Percentiles rank a stretch among this genome's conserved stretches.
Conservation (phyloP, 2,113 vertebrate species). For the Physeter macrocephalus region DNA sequence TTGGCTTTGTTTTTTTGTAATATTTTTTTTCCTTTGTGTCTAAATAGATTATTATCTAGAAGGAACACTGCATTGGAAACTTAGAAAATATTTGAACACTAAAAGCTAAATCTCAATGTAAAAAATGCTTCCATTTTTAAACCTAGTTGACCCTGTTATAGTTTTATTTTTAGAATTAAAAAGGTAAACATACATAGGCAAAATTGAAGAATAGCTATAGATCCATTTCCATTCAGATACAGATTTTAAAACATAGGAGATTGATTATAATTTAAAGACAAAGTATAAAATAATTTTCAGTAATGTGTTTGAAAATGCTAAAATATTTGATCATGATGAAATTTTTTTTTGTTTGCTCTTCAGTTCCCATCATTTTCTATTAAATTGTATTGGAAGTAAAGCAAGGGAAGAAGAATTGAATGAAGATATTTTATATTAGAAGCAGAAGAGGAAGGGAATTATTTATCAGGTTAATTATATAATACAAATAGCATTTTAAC, state of each 20-base stretch:
- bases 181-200: not conserved
- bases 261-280: not conserved
- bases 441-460: not conserved
- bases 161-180: constrained; percentile 38
- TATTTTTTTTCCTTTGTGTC: not conserved
- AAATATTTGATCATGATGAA: not conserved
- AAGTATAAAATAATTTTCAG: not conserved
- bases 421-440: not conserved
- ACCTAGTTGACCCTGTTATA: not conserved
- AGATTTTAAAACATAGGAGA: not conserved
- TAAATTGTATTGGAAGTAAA: not conserved
- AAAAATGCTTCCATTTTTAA: not conserved
- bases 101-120: constrained; percentile 6
- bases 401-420: not conserved
- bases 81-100: not conserved
- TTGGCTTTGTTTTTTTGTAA: not conserved
- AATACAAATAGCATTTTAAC: not conserved
- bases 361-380: not conserved
- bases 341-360: not conserved
- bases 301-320: not conserved
- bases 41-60: not conserved
- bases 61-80: not conserved
- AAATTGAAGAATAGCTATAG: not conserved
- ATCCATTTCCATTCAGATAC: not conserved
- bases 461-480: not conserved